These are phyloP conservation scores for Portunus trituberculatus DNA, from an alignment of 1,140 invertebrate species.

Conservation along the genomic window DNA sequence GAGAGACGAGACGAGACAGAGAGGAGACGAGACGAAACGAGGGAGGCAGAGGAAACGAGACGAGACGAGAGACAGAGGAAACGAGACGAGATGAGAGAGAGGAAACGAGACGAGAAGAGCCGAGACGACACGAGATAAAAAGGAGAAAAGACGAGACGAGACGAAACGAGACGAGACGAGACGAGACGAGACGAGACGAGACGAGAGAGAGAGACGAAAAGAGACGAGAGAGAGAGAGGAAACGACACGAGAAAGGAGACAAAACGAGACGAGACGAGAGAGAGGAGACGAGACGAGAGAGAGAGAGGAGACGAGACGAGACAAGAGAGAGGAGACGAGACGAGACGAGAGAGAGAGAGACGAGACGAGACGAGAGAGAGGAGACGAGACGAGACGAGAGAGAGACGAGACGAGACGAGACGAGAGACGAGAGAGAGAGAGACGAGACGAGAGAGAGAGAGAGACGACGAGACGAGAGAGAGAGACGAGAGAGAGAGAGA, in stretches of 20 bases:
- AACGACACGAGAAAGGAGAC: not conserved
- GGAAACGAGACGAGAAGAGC: not conserved
- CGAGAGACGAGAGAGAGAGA: no score
- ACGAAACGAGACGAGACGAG: not conserved
- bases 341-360: not conserved
- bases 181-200: not conserved
- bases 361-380: not conserved
- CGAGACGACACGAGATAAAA: not conserved
- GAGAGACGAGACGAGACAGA: no score
- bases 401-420: no score
- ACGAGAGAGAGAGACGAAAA: not conserved
- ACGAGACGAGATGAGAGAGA: not conserved
- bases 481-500: no score
- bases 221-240: not conserved
- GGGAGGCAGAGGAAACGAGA: slow-evolving; percentile 27
- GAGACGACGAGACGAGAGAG: no score
- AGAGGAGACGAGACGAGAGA: not conserved
- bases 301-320: not conserved
- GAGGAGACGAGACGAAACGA: no score
- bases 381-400: not conserved
- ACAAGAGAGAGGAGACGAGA: not conserved
- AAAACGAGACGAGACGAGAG: not conserved
- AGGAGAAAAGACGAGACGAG: not conserved
- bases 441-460: no score
- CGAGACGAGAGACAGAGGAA: not conserved